Evolutionary conservation across 2,888 invertebrate species (phyloP), one percentile per base, ranked within the genome.

Genomic region (Scaptomyza polygonia): DNA sequence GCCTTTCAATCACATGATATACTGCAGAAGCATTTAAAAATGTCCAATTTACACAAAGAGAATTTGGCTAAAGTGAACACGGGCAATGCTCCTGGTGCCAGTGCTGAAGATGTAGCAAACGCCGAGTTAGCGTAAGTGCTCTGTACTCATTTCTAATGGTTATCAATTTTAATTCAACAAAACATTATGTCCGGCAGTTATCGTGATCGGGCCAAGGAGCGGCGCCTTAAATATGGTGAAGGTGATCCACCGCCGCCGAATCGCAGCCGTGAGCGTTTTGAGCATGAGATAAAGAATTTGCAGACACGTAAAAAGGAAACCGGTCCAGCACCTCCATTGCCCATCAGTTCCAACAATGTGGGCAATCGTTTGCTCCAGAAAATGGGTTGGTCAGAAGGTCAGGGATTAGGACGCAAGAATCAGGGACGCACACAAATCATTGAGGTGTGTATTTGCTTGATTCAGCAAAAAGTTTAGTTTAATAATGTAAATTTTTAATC

Each of bases 321-420:
- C 1, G 58, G 45, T 0, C 92, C 84, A 88, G 90, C 87, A 5
- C 89, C 92, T 0, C 84, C 89, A 11, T 67, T 89, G 84, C 92
- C 92, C 7, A 93, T 98, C 86, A 93, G 97, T 79, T 95, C 96
- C 0, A 97, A 97, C 78, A 98, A 98, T 83, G 97, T 99, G 64
- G 99, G 99, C 7, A 99, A 96, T 89, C 96, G 97, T 89, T 93
- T 99, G 91, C 91, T 99, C 72, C 98, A 99, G 92, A 98, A 98
- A 92, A 99, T 99, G 99, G 99, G 99, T 5, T 99, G 99, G 99
- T 96, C 96, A 6, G 98, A 98, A 90, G 99, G 99, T 0, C 95
- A 97, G 93, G 99, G 99, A 0, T 93, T 99, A 21, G 99, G 99
- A 0, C 97, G 96, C 90, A 94, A 95, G 55, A 97, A 97, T 89